phyloP scores from a whole-genome alignment of 2,888 invertebrate genomes.

The Drosophila robusta region DNA sequence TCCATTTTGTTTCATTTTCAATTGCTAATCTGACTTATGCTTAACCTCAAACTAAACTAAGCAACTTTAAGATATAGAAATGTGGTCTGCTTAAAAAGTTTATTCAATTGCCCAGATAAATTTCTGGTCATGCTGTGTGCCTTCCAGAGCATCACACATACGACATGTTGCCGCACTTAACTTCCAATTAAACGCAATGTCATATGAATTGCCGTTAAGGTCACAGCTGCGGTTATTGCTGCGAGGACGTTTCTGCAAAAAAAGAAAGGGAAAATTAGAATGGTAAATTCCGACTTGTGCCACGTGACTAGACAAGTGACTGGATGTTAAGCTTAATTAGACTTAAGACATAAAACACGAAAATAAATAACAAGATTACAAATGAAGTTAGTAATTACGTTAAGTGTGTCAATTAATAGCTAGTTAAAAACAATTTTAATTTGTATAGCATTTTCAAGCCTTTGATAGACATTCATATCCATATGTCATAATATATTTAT shows the following conservation, averaged over 20 bases:
- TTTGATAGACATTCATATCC: background rate
- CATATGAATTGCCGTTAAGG: conserved; percentile 17
- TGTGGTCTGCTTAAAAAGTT: conserved; percentile 20
- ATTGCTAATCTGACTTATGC: conserved; percentile 14
- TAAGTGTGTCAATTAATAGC: too few species aligned
- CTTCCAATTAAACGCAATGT: conserved; percentile 50
- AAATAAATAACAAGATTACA: too few species aligned
- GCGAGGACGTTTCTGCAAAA: conserved; percentile 19
- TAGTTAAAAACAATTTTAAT: too few species aligned
- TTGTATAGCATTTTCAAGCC: too few species aligned
- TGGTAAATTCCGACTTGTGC: conserved; percentile 4
- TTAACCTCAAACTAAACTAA: conserved; percentile 5
- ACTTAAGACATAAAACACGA: conserved; percentile 29
- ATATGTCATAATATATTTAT: background rate
- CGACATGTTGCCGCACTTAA: conserved; percentile 51
- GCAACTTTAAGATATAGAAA: conserved; percentile 24
- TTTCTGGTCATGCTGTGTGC: background rate
- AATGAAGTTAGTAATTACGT: too few species aligned
- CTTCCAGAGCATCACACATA: conserved; percentile 30
- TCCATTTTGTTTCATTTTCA: conserved; percentile 7
- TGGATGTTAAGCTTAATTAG: conserved; percentile 27
- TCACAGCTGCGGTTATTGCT: conserved; percentile 6
- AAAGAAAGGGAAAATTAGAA: background rate
- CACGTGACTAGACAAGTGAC: conserved; percentile 17
- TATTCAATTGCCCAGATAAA: conserved; percentile 55